Evolutionary conservation across 1,140 invertebrate genomes (phyloP).

Genomic region (honey bee (Apis mellifera)): Amel_HAv3.1 CM009936.2:9474501-9475000

Average conservation of each 20-base stretch:
- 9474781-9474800: neutral
- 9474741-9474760: slow-evolving; percentile 22
- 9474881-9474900: slow-evolving; percentile 21
- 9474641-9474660: slow-evolving; percentile 38
- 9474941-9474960: slow-evolving; percentile 8
- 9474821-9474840: slow-evolving; percentile 10
- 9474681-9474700: neutral
- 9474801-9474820: neutral
- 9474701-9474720: too few species aligned
- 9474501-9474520: neutral
- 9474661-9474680: slow-evolving; percentile 16
- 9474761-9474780: neutral
- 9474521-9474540: neutral
- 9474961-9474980: slow-evolving; percentile 17
- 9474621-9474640: slow-evolving; percentile 34
- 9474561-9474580: slow-evolving; percentile 3
- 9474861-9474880: slow-evolving; percentile 54
- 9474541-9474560: slow-evolving; percentile 21
- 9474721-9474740: neutral
- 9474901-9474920: slow-evolving; percentile 30
- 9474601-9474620: slow-evolving; percentile 26
- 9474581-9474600: neutral
- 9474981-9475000: too few species aligned
- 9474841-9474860: slow-evolving; percentile 60
- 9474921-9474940: slow-evolving; percentile 53